Base-by-base conservation (phyloP, 64 coral and sea anemone species). In the Montipora cactus region DNA sequence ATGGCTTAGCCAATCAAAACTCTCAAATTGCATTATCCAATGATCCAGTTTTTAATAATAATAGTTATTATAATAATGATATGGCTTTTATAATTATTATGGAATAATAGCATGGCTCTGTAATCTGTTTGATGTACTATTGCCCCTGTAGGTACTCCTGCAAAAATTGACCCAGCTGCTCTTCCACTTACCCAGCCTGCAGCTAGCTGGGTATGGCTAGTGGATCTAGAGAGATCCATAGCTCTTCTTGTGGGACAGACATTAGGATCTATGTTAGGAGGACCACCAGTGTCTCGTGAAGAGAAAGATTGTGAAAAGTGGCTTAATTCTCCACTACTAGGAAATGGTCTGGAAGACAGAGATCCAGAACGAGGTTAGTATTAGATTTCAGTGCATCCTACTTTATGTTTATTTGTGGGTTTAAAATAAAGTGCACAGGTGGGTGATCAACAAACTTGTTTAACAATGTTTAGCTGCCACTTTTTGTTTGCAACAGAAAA, bases 221-320 rank as follows among this genome's bases (percentile, higher is more conserved):
- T 96, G 0, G 95, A 96, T 61, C 81, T 94, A 10, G 84, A 96
- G 53, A 84, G 95, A 44, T 79, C 95, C 3, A 78, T 92, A 59
- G 95, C 92, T 68, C 76, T 96, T 52, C 73, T 96, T 6, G 82
- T 94, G 12, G 95, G 95, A 22, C 95, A 89, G 57, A 77, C 84
- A 16, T 79, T 96, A 19, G 92, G 95, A 18, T 73, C 88, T 79
- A 91, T 96, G 95, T 59, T 96, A 15, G 77, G 75, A 44, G 95
- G 95, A 8, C 95, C 92, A 8, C 59, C 47, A 2, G 57, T 96
- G 44, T 96, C 95, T 19, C 84, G 49, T 58, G 81, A 92, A 22
- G 95, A 96, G 67, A 96, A 91, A 57, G 62, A 93, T 15, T 96
- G 95, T 69, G 95, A 94, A 88, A 61, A 69, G n/a, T 96, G 95